Evolutionary conservation across 2,797 vertebrate genomes (phyloP), one percentile per base, ranked within the genome.

Genomic region (Galaxias olidus): DNA sequence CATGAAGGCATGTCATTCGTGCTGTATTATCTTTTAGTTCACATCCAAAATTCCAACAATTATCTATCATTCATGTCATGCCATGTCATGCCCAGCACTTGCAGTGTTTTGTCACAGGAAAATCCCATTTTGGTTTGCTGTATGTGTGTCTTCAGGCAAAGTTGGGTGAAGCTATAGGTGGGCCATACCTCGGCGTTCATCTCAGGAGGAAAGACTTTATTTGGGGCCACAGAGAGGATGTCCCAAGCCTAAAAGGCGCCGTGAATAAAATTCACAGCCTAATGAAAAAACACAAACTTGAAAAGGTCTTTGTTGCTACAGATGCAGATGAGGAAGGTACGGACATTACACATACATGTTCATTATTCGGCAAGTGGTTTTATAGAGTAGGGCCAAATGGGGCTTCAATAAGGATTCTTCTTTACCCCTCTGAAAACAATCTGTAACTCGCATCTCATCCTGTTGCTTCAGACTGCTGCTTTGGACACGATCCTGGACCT

Each of bases 171-270:
- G 93, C 95, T 9, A 84, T 86, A 63, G 98, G 98, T 0, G 98
- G 96, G 0, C 89, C 96, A 0, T 98, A 98, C 76, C 89, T 99
- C 0, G 96, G 86, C 0, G 95, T 95, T 19, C 98, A 99, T 71
- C 90, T 99, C 46, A 91, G 96, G 56, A 91, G 97, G 53, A 98
- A 93, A 70, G 98, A 99, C 82, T 99, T 99, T 46, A 89, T 98
- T 76, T 99, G 97, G 97, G 98, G 96, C 55, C 98, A 99, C 88
- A 88, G 96, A 83, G 94, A 95, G 44, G 98, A 99, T 0, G 94
- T 99, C 12, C 96, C 98, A 53, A 96, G 94, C 73, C 91, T 98
- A n/a, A 92, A 89, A 19, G 94, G 91, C 12, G 95, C 96, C 0
- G 95, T 89, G 15, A 91, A 91, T 85, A 95, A 92, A 83, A 96